A percentile compares a stretch with the other conserved stretches of the same genome.
Evolutionary conservation across 2,797 vertebrate species (phyloP).

Genomic region (Cheirogaleus major): DNA sequence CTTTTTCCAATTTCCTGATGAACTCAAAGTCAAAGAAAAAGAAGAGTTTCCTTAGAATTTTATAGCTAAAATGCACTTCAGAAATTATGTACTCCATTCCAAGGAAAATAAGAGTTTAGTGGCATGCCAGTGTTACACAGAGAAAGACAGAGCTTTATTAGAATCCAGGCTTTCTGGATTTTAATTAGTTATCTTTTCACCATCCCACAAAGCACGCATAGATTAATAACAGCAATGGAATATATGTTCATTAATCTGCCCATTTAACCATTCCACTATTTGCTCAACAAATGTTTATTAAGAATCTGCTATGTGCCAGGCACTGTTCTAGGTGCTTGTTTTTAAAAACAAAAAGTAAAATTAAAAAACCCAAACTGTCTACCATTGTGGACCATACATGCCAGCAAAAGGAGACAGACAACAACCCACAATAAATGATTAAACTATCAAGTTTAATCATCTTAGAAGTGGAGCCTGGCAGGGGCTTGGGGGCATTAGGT

Average conservation of each 20-base stretch:
- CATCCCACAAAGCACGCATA: neutral
- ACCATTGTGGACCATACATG: neutral
- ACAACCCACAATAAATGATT: neutral
- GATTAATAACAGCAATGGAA: neutral
- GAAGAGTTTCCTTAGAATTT: neutral
- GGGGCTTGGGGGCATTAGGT: neutral
- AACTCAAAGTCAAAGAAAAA: neutral
- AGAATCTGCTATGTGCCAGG: neutral
- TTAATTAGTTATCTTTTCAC: neutral
- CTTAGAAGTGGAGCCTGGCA: neutral
- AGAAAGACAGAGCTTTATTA: neutral
- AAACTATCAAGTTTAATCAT: neutral
- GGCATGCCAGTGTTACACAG: neutral
- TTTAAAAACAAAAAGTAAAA: neutral
- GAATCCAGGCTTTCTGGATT: neutral
- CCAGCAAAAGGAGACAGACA: neutral
- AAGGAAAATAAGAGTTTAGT: neutral
- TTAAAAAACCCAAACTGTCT: neutral
- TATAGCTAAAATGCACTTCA: neutral
- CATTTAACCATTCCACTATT: neutral
- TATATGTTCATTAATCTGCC: neutral
- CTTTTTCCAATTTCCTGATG: neutral
- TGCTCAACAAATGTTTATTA: neutral
- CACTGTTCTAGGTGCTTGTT: neutral
- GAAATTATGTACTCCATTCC: neutral